Evolutionary conservation across 2,113 vertebrate genomes (phyloP), one percentile per base, ranked within the genome.

Genomic region (Cyphomyrus discorhynchus): DNA sequence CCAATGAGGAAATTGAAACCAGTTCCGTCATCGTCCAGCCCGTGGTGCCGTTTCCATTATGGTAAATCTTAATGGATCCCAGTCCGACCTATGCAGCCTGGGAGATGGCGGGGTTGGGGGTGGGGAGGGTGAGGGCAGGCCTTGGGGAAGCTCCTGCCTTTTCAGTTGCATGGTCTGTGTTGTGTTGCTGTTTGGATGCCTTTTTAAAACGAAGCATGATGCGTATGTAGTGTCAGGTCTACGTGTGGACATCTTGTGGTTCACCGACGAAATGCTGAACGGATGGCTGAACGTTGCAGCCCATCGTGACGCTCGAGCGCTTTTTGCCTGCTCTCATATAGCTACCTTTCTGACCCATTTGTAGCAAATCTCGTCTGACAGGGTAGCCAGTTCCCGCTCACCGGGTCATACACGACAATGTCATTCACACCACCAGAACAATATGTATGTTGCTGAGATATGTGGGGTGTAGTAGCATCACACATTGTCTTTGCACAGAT

Each of bases 151-250:
- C 87, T 90, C 39, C 56, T 24, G 62, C 50, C 56, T 89, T 88
- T 74, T 42, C 24, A 91, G 93, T 89, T 91, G 94, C 94, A 94
- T 93, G 94, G 93, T 93, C 90, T 90, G 92, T 90, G 62, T 90
- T 45, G 92, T 90, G 92, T 92, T 58, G 19, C 56, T 90, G 85
- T 93, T 90, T 92, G 87, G 89, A 92, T 87, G 53, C 47, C 86
- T 90, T 88, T 88, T 83, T 88, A 87, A 86, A 87, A 74, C 46
- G 53, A 84, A 88, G 90, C 90, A 91, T 91, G 89, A 87, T 70
- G 84, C 87, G 88, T 88, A 50, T 90, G 87, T 89, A 39, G 91
- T 90, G 39, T 42, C 39, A 42, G 39, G 88, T 89, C 24, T 52
- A 89, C 86, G 47, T 89, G 87, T 86, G 82, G 35, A 46, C 46